Conservation (phyloP, 2,888 invertebrate species). For the Drosophila meridiana region DNA sequence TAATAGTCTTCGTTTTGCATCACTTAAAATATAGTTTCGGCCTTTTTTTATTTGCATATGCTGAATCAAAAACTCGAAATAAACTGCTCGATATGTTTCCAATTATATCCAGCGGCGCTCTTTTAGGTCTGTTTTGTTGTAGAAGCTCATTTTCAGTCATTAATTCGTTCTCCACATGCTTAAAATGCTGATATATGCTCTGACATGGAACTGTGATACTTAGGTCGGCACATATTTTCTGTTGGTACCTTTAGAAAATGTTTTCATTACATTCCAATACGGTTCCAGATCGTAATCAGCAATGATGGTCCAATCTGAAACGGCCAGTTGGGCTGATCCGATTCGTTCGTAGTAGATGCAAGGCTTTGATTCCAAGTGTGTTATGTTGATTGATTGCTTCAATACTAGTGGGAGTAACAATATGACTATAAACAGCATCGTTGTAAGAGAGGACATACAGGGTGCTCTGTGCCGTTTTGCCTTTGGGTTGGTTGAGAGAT, state of each 20-base stretch:
- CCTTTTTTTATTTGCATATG: background rate
- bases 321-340: background rate
- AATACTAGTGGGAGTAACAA: too few species aligned
- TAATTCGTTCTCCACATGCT: background rate
- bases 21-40: background rate
- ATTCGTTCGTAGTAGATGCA: background rate
- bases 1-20: background rate
- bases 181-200: background rate
- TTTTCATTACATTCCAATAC: background rate
- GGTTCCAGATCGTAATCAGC: background rate
- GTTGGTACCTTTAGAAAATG: background rate
- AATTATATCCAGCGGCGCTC: background rate
- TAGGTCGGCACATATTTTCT: background rate
- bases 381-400: too few species aligned
- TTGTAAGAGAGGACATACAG: too few species aligned
- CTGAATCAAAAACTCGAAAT: background rate
- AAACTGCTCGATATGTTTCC: background rate
- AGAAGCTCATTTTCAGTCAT: background rate
- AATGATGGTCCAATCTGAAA: background rate
- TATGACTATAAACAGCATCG: too few species aligned
- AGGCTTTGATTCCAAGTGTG: too few species aligned
- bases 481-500: too few species aligned
- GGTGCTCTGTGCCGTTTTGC: too few species aligned
- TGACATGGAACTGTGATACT: background rate
- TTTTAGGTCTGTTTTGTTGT: background rate